Evolutionary conservation across 2,113 vertebrate genomes (phyloP), one percentile per base, ranked within the genome.

Genomic region (Progne subis): DNA sequence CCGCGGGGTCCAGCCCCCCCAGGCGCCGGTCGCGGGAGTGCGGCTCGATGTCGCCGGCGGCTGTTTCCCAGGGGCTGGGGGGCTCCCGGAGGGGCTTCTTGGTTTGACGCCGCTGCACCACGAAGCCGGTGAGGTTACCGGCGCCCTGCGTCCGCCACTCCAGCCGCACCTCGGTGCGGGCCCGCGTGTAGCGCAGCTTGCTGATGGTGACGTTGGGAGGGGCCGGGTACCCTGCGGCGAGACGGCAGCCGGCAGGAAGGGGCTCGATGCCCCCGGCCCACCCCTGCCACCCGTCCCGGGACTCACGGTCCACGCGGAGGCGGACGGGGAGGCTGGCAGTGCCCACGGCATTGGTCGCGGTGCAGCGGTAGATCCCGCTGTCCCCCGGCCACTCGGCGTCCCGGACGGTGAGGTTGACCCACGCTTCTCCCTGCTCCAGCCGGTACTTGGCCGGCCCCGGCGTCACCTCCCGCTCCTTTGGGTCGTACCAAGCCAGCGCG

Each of bases 161-260:
- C 93, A 99, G 72, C 76, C 98, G 98, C 96, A 99, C 99, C 95
- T 99, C 98, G 1, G 97, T 98, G 43, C 98, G 97, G 6, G 97
- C 97, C 13, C 93, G 97, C 20, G 97, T 98, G 74, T 97, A 99
- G 88, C 98, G 98, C 80, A 97, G 94, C 83, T 80, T 98, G 96
- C 97, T 97, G 94, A 99, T 98, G 72, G 98, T 99, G 41, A 98
- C 98, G 0, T 99, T 99, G 55, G 99, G 99, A 2, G 99, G 99
- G 55, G 98, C 97, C 0, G 99, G 99, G 90, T 99, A 97, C 31
- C 98, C 99, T 99, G 94, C 14, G 24, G 88, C 1, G 46, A 50
- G 32, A 52, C 2, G 32, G 53, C 4, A 11, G 12, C 46, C 7
- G 25, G 32, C 44, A 69, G 55, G 39, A 50, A 50, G 3, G 7